Percentiles rank a stretch among this genome's conserved stretches.
Evolutionary conservation across 2,888 invertebrate genomes (phyloP).

Genomic region (Aporophyla lueneburgensis): DNA sequence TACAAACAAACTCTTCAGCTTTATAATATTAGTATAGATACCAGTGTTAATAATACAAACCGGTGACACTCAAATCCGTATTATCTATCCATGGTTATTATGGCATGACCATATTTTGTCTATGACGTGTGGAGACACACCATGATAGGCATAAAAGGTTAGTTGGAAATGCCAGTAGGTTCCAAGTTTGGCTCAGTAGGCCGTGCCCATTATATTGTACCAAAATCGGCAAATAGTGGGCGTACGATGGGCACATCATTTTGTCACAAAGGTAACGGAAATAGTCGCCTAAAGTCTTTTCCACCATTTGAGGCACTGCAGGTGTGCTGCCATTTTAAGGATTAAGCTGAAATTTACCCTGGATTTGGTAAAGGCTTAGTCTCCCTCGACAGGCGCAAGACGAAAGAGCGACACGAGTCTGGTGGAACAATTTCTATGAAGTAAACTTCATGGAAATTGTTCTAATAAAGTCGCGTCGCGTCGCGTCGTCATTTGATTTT

Average conservation of each 20-base stretch:
- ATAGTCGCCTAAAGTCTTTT: not conserved
- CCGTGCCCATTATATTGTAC: constrained; percentile 10
- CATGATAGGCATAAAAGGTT: constrained; percentile 14
- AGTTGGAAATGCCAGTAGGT: not conserved
- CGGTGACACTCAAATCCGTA: not conserved
- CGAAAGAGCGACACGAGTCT: no score
- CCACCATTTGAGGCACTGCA: not conserved
- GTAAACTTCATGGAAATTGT: no score
- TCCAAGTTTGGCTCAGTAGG: not conserved
- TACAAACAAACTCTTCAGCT: no score
- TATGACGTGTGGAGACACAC: not conserved
- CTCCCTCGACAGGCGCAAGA: no score
- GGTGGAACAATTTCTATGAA: no score
- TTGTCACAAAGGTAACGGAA: not conserved
- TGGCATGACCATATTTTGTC: not conserved
- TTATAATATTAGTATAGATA: no score
- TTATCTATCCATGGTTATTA: not conserved
- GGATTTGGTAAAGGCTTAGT: no score
- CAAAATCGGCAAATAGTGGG: constrained; percentile 26
- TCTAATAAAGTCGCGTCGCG: no score
- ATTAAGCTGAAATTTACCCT: not conserved
- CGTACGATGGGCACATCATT: not conserved
- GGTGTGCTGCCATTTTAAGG: not conserved
- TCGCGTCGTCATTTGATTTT: no score
- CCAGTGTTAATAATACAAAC: not conserved